Evolutionary conservation across 2,888 invertebrate species (phyloP), one percentile per base, ranked within the genome.

Genomic region (Herminia tarsipennalis): DNA sequence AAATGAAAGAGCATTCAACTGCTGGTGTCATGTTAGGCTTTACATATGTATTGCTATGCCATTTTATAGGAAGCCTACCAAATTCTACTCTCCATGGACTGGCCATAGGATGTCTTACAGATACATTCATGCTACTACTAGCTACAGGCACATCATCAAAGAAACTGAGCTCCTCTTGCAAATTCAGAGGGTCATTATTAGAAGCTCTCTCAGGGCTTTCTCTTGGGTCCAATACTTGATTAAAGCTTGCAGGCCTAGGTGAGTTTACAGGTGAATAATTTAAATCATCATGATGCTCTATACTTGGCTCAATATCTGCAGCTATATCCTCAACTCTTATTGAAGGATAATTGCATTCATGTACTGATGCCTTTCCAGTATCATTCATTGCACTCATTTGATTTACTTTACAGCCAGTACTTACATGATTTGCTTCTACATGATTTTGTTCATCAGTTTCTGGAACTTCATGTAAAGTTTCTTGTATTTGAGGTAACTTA

Each of bases 1-100:
- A 82, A 0, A 89, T 77, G 41, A 86, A 91, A 3, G 91, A 91
- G 41, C 83, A 78, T 50, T 92, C 92, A 10, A 89, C 80, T 6
- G 92, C 88, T 25, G 92, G 92, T 28, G 92, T 92, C 92, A 92
- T 90, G 46, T 92, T 87, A 5, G 92, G 56, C 58, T 92, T 92
- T 0, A 91, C 76, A 69, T 90, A 87, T 3, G 86, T 78, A 48
- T 91, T 88, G 2, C 74, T 80, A 42, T 81, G 88, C 91, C 91
- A 92, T 70, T 82, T 92, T 42, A 89, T 84, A 2, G 89, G 88
- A 34, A 91, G 69, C 40, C 68, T 83, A 8, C 76, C 77, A 66
- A 88, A 91, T 58, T 92, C 87, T 1, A 82, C 85, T 43, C 92
- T 75, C 92, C 92, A 92, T 1, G 92, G 92, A 35, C 89, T 92